phyloP scores from a whole-genome alignment of 2,113 vertebrate genomes.

The Malaclemys terrapin region DNA sequence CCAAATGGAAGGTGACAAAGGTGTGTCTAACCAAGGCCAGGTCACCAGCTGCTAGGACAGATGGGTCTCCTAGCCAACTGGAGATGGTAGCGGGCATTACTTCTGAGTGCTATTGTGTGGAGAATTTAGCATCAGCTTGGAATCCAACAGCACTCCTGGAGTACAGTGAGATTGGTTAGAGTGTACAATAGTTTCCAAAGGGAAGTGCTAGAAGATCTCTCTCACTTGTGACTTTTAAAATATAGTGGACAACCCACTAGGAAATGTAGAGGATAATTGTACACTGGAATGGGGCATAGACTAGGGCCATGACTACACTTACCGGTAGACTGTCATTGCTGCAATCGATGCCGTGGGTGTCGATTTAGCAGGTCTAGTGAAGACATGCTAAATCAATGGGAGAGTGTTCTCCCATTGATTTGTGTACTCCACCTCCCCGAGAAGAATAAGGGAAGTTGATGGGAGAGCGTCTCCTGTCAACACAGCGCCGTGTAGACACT shows the following conservation, averaged over 20 bases:
- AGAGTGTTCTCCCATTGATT: too few relatives aligned
- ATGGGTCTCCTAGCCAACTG: conserved; percentile 19
- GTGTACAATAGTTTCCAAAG: rapidly evolving
- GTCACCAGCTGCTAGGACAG: conserved; percentile 13
- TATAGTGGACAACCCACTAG: not conserved
- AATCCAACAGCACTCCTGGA: conserved; percentile 37
- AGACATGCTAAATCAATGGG: too few relatives aligned
- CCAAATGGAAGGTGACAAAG: conserved; percentile 39
- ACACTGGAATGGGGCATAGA: not conserved
- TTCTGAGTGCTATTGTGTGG: conserved; percentile 48
- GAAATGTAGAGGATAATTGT: not conserved
- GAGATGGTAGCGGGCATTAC: conserved; percentile 51
- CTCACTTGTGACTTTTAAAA: not conserved
- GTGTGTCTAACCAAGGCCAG: conserved; percentile 18
- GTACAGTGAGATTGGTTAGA: not conserved
- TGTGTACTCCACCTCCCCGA: too few relatives aligned
- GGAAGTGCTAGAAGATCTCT: not conserved
- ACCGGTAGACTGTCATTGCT: too few relatives aligned
- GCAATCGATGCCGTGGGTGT: too few relatives aligned
- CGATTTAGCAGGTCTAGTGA: too few relatives aligned
- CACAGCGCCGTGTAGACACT: too few relatives aligned
- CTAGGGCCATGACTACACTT: too few relatives aligned
- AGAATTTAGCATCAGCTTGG: conserved; percentile 60
- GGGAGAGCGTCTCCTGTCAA: too few relatives aligned
- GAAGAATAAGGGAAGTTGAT: too few relatives aligned